Conservation (phyloP, 1,140 invertebrate genomes). For the Neodiprion lecontei region DNA sequence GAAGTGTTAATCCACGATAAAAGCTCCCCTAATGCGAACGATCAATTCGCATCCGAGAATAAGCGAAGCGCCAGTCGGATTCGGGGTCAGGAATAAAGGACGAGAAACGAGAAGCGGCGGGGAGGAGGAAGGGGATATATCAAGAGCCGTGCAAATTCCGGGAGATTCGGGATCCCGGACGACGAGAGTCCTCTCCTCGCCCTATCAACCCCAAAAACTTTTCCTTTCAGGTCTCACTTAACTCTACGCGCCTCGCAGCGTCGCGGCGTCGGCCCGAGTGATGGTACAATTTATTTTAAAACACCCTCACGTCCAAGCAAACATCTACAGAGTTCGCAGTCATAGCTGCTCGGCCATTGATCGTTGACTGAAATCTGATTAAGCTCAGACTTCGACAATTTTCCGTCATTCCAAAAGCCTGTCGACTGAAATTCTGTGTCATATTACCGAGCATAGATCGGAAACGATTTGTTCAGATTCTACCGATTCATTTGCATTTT, state of each 20-base stretch:
- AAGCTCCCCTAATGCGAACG: slow-evolving; percentile 4
- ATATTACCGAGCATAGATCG: too few relatives aligned
- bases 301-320: background rate
- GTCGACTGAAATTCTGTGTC: too few relatives aligned
- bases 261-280: background rate
- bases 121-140: too few relatives aligned
- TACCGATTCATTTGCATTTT: too few relatives aligned
- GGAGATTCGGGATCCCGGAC: background rate
- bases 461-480: too few relatives aligned
- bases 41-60: background rate
- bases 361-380: background rate
- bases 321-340: too few relatives aligned
- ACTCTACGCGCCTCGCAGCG: background rate
- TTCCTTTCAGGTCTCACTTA: background rate
- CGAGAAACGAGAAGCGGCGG: background rate
- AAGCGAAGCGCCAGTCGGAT: background rate
- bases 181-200: background rate
- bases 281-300: background rate
- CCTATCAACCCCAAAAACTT: background rate
- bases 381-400: background rate
- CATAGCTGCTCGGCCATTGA: too few relatives aligned
- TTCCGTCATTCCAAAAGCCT: too few relatives aligned
- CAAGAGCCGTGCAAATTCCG: too few relatives aligned
- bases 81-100: background rate
- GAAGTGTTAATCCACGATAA: slow-evolving; percentile 7